A percentile compares a stretch with the other conserved stretches of the same genome.
phyloP scores from a whole-genome alignment of 2,113 vertebrate genomes.

The Cervus canadensis region DNA sequence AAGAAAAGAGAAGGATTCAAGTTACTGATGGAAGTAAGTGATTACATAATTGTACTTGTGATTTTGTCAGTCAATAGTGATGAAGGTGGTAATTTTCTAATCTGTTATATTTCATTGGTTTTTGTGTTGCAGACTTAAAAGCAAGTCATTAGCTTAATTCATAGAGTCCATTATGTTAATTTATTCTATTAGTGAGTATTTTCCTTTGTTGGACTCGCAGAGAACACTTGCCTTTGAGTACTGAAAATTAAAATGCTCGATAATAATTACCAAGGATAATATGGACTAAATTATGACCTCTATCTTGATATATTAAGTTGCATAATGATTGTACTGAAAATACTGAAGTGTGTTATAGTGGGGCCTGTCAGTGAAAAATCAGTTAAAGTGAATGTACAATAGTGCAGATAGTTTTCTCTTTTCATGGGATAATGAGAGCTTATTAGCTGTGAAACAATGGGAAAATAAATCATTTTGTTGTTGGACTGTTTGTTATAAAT shows the following conservation, averaged over 20 bases:
- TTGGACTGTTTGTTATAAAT: background rate
- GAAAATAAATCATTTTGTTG: conserved; percentile 32
- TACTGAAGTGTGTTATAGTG: background rate
- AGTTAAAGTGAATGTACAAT: conserved; percentile 32
- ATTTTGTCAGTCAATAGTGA: conserved; percentile 41
- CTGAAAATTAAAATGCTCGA: conserved; percentile 66
- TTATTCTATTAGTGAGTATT: conserved; percentile 60
- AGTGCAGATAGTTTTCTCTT: background rate
- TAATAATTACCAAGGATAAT: conserved; percentile 70
- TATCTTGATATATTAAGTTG: conserved; percentile 62
- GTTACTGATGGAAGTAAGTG: conserved; percentile 83
- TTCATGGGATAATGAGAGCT: conserved; percentile 12
- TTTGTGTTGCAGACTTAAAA: conserved; percentile 54
- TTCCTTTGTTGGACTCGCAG: conserved; percentile 50
- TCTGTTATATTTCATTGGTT: conserved; percentile 52
- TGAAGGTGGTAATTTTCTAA: conserved; percentile 44
- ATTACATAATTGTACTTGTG: background rate
- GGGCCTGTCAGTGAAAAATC: conserved; percentile 35
- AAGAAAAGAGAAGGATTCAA: conserved; percentile 86
- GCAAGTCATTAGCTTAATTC: conserved; percentile 70
- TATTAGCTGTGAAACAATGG: conserved; percentile 20
- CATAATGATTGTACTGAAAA: conserved; percentile 41
- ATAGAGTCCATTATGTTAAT: conserved; percentile 68
- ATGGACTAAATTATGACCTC: conserved; percentile 64
- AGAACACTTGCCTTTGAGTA: conserved; percentile 60